A percentile compares a stretch with the other conserved stretches of the same genome.
Conservation (phyloP, 2,888 invertebrate species). For the Gonocerus acuteangulatus region DNA sequence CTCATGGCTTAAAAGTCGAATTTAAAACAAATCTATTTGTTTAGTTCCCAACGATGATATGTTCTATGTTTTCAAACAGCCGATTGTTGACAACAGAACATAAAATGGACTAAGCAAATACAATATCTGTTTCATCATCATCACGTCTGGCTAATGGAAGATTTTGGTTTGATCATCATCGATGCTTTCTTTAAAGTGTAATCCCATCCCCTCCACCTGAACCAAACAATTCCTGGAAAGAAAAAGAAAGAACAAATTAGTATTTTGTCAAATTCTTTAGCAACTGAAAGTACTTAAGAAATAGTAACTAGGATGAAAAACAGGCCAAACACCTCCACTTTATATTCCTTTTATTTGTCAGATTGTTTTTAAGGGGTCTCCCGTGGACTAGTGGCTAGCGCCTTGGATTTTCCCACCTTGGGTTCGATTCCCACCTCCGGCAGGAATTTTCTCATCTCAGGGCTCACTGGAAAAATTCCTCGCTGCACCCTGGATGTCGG, state of each 20-base stretch:
- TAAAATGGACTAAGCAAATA: constrained; percentile 8
- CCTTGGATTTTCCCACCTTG: too few relatives aligned
- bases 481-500: too few relatives aligned
- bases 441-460: too few relatives aligned
- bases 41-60: constrained; percentile 5
- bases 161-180: constrained; percentile 87
- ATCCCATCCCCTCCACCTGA: constrained; percentile 92
- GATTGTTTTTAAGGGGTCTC: too few relatives aligned
- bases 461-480: too few relatives aligned
- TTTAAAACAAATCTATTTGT: constrained; percentile 6
- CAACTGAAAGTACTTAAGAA: too few relatives aligned
- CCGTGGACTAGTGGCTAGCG: too few relatives aligned
- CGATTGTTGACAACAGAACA: constrained; percentile 14
- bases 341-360: too few relatives aligned
- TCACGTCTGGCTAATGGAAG: constrained; percentile 40
- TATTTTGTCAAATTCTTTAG: too few relatives aligned
- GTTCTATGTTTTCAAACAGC: constrained; percentile 12
- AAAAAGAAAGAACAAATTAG: background rate
- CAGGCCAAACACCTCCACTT: too few relatives aligned
- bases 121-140: background rate
- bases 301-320: too few relatives aligned
- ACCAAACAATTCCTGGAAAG: constrained; percentile 76
- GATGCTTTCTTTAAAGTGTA: constrained; percentile 81
- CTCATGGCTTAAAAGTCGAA: constrained; percentile 14
- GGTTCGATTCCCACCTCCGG: too few relatives aligned